phyloP scores from a whole-genome alignment of 2,113 vertebrate genomes.

The Cercopithecus mona region DNA sequence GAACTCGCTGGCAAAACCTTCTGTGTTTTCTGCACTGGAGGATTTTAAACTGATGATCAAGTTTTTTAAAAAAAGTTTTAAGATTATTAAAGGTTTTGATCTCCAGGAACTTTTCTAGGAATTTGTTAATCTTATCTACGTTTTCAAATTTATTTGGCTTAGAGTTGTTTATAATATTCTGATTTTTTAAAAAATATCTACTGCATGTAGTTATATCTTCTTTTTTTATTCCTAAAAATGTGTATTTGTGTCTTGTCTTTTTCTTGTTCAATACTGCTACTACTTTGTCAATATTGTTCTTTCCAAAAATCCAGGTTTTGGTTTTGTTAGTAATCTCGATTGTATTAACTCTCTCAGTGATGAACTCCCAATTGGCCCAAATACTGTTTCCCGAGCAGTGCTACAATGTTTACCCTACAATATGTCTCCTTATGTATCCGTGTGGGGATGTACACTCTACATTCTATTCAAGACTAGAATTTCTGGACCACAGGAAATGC shows the following conservation, averaged over 20 bases:
- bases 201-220: not conserved
- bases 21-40: not conserved
- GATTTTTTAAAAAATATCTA: not conserved
- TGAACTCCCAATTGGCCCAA: not conserved
- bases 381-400: not conserved
- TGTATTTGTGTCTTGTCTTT: not conserved
- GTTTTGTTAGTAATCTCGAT: not conserved
- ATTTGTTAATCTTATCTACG: not conserved
- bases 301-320: not conserved
- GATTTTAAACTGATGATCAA: not conserved
- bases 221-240: not conserved
- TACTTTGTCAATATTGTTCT: not conserved
- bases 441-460: not conserved
- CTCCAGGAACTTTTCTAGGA: not conserved
- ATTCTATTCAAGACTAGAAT: no score
- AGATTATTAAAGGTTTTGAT: not conserved
- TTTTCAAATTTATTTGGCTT: conserved; percentile 3
- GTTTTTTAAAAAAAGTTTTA: not conserved
- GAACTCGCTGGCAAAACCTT: not conserved
- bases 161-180: not conserved
- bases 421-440: not conserved
- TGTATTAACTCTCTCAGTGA: not conserved
- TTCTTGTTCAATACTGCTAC: not conserved
- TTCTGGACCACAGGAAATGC: not conserved
- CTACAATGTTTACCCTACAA: not conserved